Percentiles rank a stretch among this genome's conserved stretches.
These are phyloP conservation scores for Orius laevigatus DNA, from an alignment of 1,140 invertebrate genomes.

Conservation along the genomic window DNA sequence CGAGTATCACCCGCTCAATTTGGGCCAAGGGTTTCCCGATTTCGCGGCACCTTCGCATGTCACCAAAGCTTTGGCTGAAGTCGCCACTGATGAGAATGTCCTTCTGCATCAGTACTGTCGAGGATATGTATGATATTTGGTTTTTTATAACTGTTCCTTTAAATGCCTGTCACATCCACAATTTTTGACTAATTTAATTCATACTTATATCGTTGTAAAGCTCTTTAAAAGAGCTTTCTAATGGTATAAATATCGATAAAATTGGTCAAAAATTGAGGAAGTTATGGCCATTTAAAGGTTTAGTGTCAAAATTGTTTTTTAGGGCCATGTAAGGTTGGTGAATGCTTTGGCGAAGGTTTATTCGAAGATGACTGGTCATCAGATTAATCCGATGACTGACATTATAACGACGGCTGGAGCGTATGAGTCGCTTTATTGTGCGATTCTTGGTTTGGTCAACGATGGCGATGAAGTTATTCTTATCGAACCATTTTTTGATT, in stretches of 20 bases:
- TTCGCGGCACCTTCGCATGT: conserved; percentile 70
- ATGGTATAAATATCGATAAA: too few relatives aligned
- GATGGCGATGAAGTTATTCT: conserved; percentile 86
- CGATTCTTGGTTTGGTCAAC: conserved; percentile 70
- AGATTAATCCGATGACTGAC: conserved; percentile 68
- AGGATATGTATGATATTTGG: conserved; percentile 49
- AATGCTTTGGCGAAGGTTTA: conserved; percentile 73
- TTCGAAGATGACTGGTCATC: conserved; percentile 50
- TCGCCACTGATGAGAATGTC: conserved; percentile 48
- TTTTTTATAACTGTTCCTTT: too few relatives aligned
- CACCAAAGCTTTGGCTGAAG: conserved; percentile 54
- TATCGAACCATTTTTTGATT: conserved; percentile 97
- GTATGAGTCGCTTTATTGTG: conserved; percentile 77
- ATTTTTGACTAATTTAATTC: too few relatives aligned
- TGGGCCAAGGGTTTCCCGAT: conserved; percentile 97
- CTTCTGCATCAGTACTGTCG: conserved; percentile 83
- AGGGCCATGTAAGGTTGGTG: conserved; percentile 85
- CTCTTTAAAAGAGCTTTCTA: too few relatives aligned
- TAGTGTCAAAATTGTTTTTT: too few relatives aligned
- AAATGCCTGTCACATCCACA: too few relatives aligned
- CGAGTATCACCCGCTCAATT: conserved; percentile 80
- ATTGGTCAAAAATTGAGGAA: too few relatives aligned
- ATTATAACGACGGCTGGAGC: conserved; percentile 80
- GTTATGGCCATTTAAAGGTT: too few relatives aligned
- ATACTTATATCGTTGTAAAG: too few relatives aligned